Base-by-base conservation (phyloP, 2,888 invertebrate species). In the Latrodectus elegans region DNA sequence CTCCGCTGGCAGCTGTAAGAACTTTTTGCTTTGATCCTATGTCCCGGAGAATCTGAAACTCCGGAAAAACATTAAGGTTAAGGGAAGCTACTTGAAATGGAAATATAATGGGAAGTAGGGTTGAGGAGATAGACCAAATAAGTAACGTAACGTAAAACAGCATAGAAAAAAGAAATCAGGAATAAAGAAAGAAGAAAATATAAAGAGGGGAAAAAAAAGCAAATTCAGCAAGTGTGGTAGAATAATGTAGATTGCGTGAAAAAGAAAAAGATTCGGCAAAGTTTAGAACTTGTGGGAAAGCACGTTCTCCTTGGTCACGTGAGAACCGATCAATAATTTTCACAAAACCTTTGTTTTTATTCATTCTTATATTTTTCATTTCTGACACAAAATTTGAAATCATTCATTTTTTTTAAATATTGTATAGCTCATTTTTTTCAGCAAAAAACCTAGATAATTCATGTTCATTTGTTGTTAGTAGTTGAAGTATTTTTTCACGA, bases 201-300 rank as follows among this genome's bases (percentile, higher is more conserved):
- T 8, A n/a, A 60, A 55, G 38, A 71, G n/a, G 38, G 38, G 38
- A 55, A 75, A 55, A n/a, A 74, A 74, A 64, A 77, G 38, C 52
- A 71, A 77, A 84, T 77, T 72, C 38, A 72, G 76, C 6, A 71
- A 71, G 71, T 49, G 76, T 38, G 49, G 73, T n/a, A 65, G 65
- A 83, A 83, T 83, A 83, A 84, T 78, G 78, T 67, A 84, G 84
- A 84, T 84, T 77, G 84, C 84, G 77, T 78, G 84, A 78, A 84
- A 60, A 76, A 71, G 71, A n/a, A 49, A 70, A 83, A 71, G 71
- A 65, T 72, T 84, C 65, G 64, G 64, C 77, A 76, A 84, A 72
- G 84, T 84, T 84, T 72, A 72, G 84, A 84, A 84, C 26, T 64
- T 38, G n/a, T 22, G 49, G 72, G 49, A 49, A n/a, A 64, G 75